Evolutionary conservation across 2,888 invertebrate genomes (phyloP).

Genomic region (Drosophila austrosaltans): DNA sequence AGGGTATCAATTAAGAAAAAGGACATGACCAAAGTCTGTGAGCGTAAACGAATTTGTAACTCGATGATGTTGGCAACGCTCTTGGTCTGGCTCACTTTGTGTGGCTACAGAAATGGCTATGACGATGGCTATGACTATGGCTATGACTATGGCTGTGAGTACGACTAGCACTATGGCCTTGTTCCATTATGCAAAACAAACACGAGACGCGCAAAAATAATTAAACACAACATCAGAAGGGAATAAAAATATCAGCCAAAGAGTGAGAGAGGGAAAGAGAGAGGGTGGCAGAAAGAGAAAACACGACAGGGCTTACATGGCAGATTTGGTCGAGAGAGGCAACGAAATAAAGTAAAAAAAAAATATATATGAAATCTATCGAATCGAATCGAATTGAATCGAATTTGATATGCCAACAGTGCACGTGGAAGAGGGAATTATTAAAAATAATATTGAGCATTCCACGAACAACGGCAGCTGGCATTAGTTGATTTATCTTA

Average conservation of each 20-base stretch:
- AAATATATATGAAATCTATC: not conserved
- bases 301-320: not conserved
- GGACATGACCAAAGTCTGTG: conserved; percentile 19
- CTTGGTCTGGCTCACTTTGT: conserved; percentile 44
- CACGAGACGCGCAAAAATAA: conserved; percentile 39
- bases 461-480: not conserved
- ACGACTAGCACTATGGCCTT: conserved; percentile 10
- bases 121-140: not conserved
- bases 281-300: too few relatives aligned
- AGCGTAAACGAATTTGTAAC: conserved; percentile 62
- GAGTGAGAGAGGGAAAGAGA: too few relatives aligned
- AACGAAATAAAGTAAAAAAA: too few relatives aligned
- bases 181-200: conserved; percentile 55
- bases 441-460: conserved; percentile 3
- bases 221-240: conserved; percentile 39
- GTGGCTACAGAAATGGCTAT: conserved; percentile 12
- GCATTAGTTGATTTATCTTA: not conserved
- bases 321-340: not conserved
- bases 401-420: not conserved
- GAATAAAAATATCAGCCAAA: conserved; percentile 13
- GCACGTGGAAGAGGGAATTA: not conserved
- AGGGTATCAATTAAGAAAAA: conserved; percentile 19
- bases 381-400: not conserved
- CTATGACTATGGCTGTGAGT: not conserved
- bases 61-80: conserved; percentile 48